These are phyloP conservation scores for Hydrolagus affinis DNA, from an alignment of 2,113 vertebrate species.

Conservation along the genomic window DNA sequence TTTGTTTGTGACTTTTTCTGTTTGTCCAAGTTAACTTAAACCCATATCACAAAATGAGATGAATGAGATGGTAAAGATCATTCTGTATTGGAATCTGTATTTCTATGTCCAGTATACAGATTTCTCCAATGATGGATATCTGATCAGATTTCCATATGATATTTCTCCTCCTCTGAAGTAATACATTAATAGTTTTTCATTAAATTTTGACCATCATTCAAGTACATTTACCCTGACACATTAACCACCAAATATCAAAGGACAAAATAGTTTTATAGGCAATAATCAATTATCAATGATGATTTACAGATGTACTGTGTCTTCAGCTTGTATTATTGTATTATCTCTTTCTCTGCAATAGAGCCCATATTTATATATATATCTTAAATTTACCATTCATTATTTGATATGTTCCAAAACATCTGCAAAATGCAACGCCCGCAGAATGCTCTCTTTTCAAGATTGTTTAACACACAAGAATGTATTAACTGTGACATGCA, in stretches of 20 bases:
- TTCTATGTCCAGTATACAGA: no score
- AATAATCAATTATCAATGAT: not conserved
- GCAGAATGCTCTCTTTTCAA: not conserved
- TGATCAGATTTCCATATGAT: no score
- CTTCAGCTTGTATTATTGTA: not conserved
- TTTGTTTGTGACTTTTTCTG: no score
- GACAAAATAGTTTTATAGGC: not conserved
- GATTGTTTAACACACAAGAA: not conserved
- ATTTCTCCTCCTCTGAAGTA: not conserved
- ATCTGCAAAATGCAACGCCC: not conserved
- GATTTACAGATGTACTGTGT: not conserved
- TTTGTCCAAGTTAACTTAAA: no score
- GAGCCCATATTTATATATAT: no score
- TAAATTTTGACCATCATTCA: not conserved
- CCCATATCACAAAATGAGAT: no score
- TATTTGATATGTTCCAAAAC: not conserved
- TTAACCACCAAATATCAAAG: no score
- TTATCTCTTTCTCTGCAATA: not conserved
- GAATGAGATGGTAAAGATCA: no score
- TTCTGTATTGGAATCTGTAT: no score
- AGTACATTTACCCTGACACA: no score
- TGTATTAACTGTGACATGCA: not conserved
- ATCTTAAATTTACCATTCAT: not conserved
- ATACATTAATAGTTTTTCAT: not conserved
- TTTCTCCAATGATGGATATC: no score